Percentiles rank a stretch among this genome's conserved stretches.
Conservation (phyloP, 2,113 vertebrate genomes). For the Macroglossus sobrinus region DNA sequence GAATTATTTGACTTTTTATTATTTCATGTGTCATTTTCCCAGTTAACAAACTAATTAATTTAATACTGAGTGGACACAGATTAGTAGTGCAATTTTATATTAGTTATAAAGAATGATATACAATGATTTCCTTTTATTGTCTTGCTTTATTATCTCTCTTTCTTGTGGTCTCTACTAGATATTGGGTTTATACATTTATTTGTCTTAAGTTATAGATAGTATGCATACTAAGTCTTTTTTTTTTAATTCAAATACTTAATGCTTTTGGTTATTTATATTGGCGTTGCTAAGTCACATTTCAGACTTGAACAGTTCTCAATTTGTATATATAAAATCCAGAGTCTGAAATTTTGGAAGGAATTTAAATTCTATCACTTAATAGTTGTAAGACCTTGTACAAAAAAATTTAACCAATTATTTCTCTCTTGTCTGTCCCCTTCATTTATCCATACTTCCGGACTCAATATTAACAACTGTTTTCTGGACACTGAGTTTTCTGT, state of each 20-base stretch:
- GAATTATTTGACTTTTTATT: background rate
- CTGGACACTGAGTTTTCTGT: background rate
- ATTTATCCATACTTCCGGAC: background rate
- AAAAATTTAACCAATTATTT: background rate
- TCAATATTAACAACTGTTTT: background rate
- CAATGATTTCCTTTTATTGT: background rate
- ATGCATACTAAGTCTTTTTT: background rate
- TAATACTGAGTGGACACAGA: background rate
- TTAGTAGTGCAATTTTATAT: background rate
- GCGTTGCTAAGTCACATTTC: constrained; percentile 23
- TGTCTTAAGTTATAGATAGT: background rate
- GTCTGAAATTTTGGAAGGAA: constrained; percentile 44
- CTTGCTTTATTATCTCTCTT: background rate
- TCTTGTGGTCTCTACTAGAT: background rate
- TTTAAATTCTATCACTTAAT: constrained; percentile 57
- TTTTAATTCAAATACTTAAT: background rate
- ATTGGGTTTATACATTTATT: background rate
- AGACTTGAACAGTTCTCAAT: constrained; percentile 9
- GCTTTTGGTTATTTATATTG: background rate
- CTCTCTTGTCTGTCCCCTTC: background rate
- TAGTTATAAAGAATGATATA: background rate
- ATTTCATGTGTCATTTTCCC: background rate
- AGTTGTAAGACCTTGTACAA: background rate
- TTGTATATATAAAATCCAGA: constrained; percentile 26
- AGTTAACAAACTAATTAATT: background rate